Conservation (phyloP, 1,140 invertebrate species). For the Philotrypesis tridentata region DNA sequence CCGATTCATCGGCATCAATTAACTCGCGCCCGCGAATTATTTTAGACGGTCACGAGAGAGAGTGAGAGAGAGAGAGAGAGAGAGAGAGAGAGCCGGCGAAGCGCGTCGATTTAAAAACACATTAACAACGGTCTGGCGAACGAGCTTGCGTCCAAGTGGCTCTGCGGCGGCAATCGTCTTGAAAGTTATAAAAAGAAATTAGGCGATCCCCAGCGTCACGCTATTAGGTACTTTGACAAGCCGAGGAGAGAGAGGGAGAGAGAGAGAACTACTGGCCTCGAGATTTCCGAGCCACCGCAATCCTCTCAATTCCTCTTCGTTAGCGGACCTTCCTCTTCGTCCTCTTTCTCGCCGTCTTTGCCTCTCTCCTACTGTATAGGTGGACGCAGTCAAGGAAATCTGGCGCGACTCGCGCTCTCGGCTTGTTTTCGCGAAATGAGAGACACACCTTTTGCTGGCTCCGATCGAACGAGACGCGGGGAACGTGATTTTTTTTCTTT, state of each 20-base stretch:
- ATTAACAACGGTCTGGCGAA: conserved; percentile 4
- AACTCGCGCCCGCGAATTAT: neutral
- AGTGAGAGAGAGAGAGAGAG: too few species aligned
- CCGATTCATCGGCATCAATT: conserved; percentile 6
- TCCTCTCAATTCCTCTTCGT: conserved; percentile 47
- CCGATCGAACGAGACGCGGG: conserved; percentile 41
- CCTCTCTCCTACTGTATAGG: neutral
- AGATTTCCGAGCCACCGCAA: conserved; percentile 45
- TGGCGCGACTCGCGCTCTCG: too few species aligned
- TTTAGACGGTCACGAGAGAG: neutral
- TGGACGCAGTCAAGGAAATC: neutral
- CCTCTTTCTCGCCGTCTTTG: neutral
- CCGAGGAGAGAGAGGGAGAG: neutral
- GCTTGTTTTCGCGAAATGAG: conserved; percentile 24
- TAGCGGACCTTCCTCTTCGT: conserved; percentile 20
- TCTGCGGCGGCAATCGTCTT: conserved; percentile 32
- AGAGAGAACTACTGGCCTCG: conserved; percentile 9
- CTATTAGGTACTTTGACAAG: conserved; percentile 43
- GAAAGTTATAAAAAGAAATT: conserved; percentile 48
- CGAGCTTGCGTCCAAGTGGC: neutral
- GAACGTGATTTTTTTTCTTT: too few species aligned
- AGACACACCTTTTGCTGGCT: too few species aligned
- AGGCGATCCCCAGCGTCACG: conserved; percentile 35
- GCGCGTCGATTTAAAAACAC: conserved; percentile 33
- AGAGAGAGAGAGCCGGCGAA: too few species aligned